Evolutionary conservation across 1,140 invertebrate genomes (phyloP), one percentile per base, ranked within the genome.

Genomic region (Danaus plexippus): DNA sequence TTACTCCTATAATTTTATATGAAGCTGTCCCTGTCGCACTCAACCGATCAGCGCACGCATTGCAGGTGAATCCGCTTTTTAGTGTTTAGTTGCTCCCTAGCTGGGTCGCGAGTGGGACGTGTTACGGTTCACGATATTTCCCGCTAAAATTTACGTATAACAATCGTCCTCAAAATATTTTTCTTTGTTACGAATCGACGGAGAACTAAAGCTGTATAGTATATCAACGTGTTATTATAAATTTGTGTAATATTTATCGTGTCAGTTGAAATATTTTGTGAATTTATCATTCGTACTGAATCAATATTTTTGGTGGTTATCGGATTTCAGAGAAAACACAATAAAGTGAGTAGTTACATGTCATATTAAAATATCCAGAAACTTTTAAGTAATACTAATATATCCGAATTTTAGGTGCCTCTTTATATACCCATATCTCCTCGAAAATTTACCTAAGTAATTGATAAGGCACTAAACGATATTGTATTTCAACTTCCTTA

Each of bases 61-160:
- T 85, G 81, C 81, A 85, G 81, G 81, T 85, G 77, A 77, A 78
- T 70, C 59, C 59, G 70, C 64, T 59, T 51, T 62, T 55, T 63
- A 43, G 54, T 57, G 53, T 67, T 81, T 67, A 85, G 81, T 85
- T 75, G 72, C 63, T 69, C 68, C 66, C 56, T 58, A 59, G 67
- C 60, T 54, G 60, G 55, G 62, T 58, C 63, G 76, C 74, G 67
- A 72, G 76, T 61, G 67, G 71, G 59, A 70, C 73, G 78, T 56
- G 64, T 69, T 61, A 15, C 11, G 44, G 52, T 53, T 41, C 47
- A 22, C 12, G 40, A 13, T 46, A 47, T 81, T 85, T 85, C 76
- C 79, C 81, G 81, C 81, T 77, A 77, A 85, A 85, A 82, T 73
- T 78, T 82, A 80, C 77, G 79, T 71, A 67, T 67, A 32, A 32